Conservation (phyloP, 2,888 invertebrate genomes). For the Hipparchia semele region DNA sequence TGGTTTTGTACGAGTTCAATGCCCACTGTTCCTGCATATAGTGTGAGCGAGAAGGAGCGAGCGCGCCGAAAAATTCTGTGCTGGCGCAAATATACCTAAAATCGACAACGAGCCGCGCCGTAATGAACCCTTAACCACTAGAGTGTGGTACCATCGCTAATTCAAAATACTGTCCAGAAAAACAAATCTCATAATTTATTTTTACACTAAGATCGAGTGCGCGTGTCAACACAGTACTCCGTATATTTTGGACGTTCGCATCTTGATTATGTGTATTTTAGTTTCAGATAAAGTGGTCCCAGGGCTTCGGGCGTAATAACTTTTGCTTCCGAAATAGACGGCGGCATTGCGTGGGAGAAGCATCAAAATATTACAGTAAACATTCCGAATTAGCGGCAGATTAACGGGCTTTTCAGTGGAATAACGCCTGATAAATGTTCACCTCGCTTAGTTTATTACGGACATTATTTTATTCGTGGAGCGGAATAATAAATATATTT, state of each 20-base stretch:
- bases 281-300: constrained; percentile 31
- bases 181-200: background rate
- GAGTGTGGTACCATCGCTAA: no score
- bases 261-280: constrained; percentile 19
- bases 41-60: no score
- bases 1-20: no score
- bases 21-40: no score
- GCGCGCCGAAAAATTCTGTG: no score
- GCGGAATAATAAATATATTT: constrained; percentile 17
- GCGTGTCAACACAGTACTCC: constrained; percentile 2
- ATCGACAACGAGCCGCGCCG: no score
- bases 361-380: constrained; percentile 68
- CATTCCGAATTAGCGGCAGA: constrained; percentile 57
- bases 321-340: constrained; percentile 59
- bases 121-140: no score
- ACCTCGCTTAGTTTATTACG: constrained; percentile 36
- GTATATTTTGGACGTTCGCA: constrained; percentile 9
- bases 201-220: background rate
- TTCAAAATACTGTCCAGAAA: background rate
- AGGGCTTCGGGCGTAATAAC: constrained; percentile 28
- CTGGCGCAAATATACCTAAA: no score
- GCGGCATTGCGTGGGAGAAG: constrained; percentile 63
- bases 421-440: constrained; percentile 42
- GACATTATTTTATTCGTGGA: constrained; percentile 29
- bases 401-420: constrained; percentile 41